Evolutionary conservation across 2,113 vertebrate species (phyloP), one percentile per base, ranked within the genome.

Genomic region (Heterotis niloticus): DNA sequence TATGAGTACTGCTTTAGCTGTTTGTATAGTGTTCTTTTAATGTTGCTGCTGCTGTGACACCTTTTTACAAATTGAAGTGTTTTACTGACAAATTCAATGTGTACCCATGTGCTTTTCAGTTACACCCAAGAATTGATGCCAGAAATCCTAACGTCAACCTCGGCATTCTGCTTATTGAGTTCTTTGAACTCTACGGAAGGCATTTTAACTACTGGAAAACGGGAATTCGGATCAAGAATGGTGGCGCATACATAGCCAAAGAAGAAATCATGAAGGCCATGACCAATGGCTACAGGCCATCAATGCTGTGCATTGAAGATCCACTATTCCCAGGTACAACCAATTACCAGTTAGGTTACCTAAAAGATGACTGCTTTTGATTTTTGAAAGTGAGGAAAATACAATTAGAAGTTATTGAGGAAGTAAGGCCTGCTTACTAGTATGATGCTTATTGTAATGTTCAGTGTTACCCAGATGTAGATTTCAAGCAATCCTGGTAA

Each of bases 181-280:
- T 99, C 93, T 99, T 99, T 86, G 96, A 99, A 91, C 90, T 99
- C 75, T 99, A 98, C 78, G 98, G 97, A 82, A 95, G 96, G 85
- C 96, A 98, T 88, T 99, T 99, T 87, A 99, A 99, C 92, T 99
- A 99, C 89, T 90, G 98, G 91, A 98, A 99, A 92, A 98, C 98
- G 66, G 98, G 96, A 82, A 98, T 99, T 83, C 94, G 97, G 85
- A 98, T 99, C 89, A 96, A 95, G 88, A 95, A 97, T 76, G 96
- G 97, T 62, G 98, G 98, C 1, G 96, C 96, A 23, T 98, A 99
- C 10, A 92, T 99, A 80, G 94, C 97, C 89, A 99, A 99, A 90
- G 98, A 99, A 81, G 96, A 99, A 87, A 94, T 98, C 80, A 96
- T 97, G 89, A 99, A 98, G 88, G 92, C 91, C 87, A 96, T 98